Conservation (phyloP, 2,888 invertebrate species). For the Cantharis lateralis region DNA sequence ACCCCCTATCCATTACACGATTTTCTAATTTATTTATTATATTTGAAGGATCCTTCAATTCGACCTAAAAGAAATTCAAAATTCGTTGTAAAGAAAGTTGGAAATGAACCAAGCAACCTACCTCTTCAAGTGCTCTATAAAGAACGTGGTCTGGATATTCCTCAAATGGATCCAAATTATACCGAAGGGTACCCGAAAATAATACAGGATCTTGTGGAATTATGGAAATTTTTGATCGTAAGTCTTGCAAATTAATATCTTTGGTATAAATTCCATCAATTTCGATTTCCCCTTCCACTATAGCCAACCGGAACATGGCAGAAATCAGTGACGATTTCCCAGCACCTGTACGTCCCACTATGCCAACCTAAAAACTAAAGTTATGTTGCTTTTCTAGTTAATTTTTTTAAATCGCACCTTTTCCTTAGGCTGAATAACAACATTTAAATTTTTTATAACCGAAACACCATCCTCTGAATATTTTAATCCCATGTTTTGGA, state of each 20-base stretch:
- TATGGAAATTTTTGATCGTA: slow-evolving; percentile 70
- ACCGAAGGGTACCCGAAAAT: slow-evolving; percentile 73
- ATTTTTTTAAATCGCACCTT: slow-evolving; percentile 59
- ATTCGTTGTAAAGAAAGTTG: neutral
- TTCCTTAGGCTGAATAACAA: slow-evolving; percentile 70
- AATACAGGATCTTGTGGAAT: slow-evolving; percentile 80
- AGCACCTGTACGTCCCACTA: slow-evolving; percentile 84
- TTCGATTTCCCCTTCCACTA: slow-evolving; percentile 66
- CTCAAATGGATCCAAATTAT: slow-evolving; percentile 77
- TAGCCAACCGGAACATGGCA: slow-evolving; percentile 58
- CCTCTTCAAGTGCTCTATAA: slow-evolving; percentile 75
- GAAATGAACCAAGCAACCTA: slow-evolving; percentile 47
- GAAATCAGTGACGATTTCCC: slow-evolving; percentile 81
- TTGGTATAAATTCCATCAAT: slow-evolving; percentile 71
- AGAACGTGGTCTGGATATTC: slow-evolving; percentile 70
- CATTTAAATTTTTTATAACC: slow-evolving; percentile 74
- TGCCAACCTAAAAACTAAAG: slow-evolving; percentile 66
- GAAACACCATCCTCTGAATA: slow-evolving; percentile 66
- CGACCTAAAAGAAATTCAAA: slow-evolving; percentile 60
- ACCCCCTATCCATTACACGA: slow-evolving; percentile 76
- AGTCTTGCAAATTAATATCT: slow-evolving; percentile 63
- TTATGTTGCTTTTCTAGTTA: neutral
- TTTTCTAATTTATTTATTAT: slow-evolving; percentile 67
- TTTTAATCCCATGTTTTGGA: slow-evolving; percentile 66
- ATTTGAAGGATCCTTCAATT: slow-evolving; percentile 70